These are phyloP conservation scores for Gorsachius magnificus DNA, from an alignment of 2,797 vertebrate species.

Conservation along the genomic window DNA sequence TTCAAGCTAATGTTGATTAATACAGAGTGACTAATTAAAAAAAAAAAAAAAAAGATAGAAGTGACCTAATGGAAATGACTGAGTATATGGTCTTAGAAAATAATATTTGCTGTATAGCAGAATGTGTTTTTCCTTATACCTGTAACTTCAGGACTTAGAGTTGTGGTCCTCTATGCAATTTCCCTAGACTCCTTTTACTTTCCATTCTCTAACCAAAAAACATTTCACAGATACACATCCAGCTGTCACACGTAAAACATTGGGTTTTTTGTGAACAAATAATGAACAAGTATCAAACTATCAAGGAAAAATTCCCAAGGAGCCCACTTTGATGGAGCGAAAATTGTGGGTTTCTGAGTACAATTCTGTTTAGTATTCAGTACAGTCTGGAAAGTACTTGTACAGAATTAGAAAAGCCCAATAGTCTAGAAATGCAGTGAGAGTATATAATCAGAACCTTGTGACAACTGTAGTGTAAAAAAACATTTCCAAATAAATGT, in stretches of 20 bases:
- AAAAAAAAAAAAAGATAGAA: background rate
- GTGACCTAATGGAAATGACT: background rate
- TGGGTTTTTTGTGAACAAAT: background rate
- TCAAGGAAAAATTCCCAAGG: background rate
- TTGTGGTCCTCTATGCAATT: background rate
- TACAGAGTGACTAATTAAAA: background rate
- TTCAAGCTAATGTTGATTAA: background rate
- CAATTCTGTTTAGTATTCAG: conserved; percentile 26
- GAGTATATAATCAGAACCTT: background rate
- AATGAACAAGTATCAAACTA: background rate
- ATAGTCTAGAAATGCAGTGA: background rate
- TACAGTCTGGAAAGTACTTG: background rate
- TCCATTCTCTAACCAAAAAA: background rate
- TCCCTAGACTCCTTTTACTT: background rate
- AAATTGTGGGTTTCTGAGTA: conserved; percentile 6
- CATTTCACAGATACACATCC: background rate
- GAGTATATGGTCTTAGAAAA: background rate
- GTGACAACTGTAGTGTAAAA: background rate
- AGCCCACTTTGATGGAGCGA: background rate
- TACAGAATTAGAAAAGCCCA: background rate
- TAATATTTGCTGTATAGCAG: background rate
- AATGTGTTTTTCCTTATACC: background rate
- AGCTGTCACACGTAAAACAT: background rate
- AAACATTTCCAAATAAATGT: conserved; percentile 2
- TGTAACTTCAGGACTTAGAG: background rate